These are phyloP conservation scores for Amitus sp. DNA, from an alignment of 2,888 invertebrate species.

Conservation along the genomic window DNA sequence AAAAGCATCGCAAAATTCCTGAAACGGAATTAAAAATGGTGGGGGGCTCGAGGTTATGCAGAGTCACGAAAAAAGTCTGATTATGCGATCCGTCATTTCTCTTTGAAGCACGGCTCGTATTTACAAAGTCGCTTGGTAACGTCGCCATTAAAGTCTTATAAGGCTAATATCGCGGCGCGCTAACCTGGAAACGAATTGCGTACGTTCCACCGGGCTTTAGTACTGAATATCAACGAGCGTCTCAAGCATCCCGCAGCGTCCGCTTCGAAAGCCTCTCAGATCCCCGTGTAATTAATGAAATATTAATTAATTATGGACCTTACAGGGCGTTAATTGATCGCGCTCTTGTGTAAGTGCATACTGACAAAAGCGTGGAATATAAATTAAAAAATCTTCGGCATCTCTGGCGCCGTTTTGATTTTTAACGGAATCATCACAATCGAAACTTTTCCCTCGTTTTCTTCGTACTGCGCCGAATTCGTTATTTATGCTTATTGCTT, in stretches of 20 bases:
- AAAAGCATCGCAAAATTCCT: constrained; percentile 31
- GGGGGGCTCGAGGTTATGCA: constrained; percentile 27
- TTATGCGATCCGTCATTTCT: constrained; percentile 41
- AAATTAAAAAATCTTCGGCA: constrained; percentile 39
- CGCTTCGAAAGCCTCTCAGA: constrained; percentile 30
- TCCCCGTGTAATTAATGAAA: constrained; percentile 52
- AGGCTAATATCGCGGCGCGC: constrained; percentile 30
- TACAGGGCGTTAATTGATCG: constrained; percentile 43
- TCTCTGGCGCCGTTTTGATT: constrained; percentile 29
- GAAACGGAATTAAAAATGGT: constrained; percentile 33
- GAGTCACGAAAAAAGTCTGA: constrained; percentile 37
- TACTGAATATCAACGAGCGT: constrained; percentile 35
- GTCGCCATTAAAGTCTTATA: constrained; percentile 30
- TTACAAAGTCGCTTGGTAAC: constrained; percentile 28
- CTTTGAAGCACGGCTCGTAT: constrained; percentile 31
- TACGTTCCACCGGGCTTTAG: constrained; percentile 38
- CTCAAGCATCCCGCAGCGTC: constrained; percentile 34
- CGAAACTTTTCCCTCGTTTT: background rate
- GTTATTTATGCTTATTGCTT: constrained; percentile 36
- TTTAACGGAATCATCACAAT: constrained; percentile 9
- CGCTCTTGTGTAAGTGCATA: constrained; percentile 27
- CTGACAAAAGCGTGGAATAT: constrained; percentile 21
- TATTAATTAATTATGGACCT: constrained; percentile 56
- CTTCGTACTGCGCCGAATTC: constrained; percentile 1
- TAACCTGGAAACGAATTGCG: constrained; percentile 39